These are phyloP conservation scores for Bradypodion ventrale DNA, from an alignment of 2,797 vertebrate species.

Conservation along the genomic window DNA sequence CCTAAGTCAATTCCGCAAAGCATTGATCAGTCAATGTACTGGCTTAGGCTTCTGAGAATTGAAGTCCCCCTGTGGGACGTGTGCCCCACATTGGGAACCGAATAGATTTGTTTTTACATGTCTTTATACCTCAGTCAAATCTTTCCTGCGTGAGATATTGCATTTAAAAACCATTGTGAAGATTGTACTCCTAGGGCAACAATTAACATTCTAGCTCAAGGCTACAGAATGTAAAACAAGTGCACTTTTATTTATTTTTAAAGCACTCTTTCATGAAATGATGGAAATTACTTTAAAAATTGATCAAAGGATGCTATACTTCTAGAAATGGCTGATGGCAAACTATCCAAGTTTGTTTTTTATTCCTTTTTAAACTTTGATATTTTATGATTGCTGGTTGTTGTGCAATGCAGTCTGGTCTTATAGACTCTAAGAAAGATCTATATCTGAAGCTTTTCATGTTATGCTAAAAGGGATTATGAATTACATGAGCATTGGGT, in stretches of 20 bases:
- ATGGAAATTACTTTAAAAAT: conserved; percentile 22
- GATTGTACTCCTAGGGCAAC: not conserved
- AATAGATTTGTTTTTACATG: not conserved
- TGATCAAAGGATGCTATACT: not conserved
- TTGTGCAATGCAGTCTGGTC: conserved; percentile 22
- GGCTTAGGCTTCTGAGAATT: too few species aligned
- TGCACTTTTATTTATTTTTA: conserved; percentile 12
- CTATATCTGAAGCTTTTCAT: conserved; percentile 29
- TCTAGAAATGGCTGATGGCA: conserved; percentile 26
- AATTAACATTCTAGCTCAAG: not conserved
- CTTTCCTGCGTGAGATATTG: conserved; percentile 33
- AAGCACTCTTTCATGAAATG: not conserved
- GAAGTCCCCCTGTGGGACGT: too few species aligned
- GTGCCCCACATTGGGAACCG: too few species aligned
- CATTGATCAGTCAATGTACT: too few species aligned
- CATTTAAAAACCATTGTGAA: not conserved
- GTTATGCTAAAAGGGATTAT: conserved; percentile 13
- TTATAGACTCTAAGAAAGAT: conserved; percentile 40
- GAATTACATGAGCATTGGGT: conserved; percentile 24
- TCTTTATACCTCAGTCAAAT: not conserved
- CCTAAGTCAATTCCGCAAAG: too few species aligned
- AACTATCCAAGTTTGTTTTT: conserved; percentile 23
- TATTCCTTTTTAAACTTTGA: not conserved
- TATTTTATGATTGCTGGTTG: conserved; percentile 50
- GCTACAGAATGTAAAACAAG: conserved; percentile 17